Evolutionary conservation across 2,113 vertebrate genomes (phyloP), one percentile per base, ranked within the genome.

Genomic region (Zapus hudsonius): DNA sequence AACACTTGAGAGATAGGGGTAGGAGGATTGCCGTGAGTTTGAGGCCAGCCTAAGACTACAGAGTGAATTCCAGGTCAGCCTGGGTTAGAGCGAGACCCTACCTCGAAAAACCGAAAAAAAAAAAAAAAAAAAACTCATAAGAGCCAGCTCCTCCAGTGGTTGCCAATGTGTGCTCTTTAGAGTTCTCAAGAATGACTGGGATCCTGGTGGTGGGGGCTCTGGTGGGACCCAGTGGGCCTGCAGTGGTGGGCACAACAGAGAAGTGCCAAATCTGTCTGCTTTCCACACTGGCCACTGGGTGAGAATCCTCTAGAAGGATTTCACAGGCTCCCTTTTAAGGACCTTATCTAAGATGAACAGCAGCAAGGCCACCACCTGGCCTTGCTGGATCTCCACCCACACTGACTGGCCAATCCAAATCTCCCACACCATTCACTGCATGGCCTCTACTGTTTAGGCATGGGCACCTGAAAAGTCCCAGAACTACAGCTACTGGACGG

Each of bases 361-460:
- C 23, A n/a, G 13, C 38, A 59, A 4, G n/a, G 74, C 38, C 27
- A 55, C 19, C n/a, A n/a, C n/a, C n/a, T n/a, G n/a, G n/a, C n/a
- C n/a, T n/a, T 7, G 69, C 66, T 36, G 19, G 36, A 72, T 52
- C 16, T 7, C 42, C 0, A 8, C 20, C 7, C 0, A 8, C 20
- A 5, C 44, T 38, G 40, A 89, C 12, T 70, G 27, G 73, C 13
- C 6, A 1, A 33, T 20, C 57, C 20, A 7, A 31, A 15, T 44
- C 9, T 47, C 87, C 38, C 27, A 64, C 38, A 67, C 67, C 9
- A n/a, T 29, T 12, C 9, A n/a, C n/a, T 12, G 5, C 25, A 57
- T 0, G 13, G 3, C 42, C 29, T 86, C 7, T 17, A 78, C 0
- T 8, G 13, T 7, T 23, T 0, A 0, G 16, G 52, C 13, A 40